Base-by-base conservation (phyloP, 2,797 vertebrate species). In the Sebastiscus albofasciatus region DNA sequence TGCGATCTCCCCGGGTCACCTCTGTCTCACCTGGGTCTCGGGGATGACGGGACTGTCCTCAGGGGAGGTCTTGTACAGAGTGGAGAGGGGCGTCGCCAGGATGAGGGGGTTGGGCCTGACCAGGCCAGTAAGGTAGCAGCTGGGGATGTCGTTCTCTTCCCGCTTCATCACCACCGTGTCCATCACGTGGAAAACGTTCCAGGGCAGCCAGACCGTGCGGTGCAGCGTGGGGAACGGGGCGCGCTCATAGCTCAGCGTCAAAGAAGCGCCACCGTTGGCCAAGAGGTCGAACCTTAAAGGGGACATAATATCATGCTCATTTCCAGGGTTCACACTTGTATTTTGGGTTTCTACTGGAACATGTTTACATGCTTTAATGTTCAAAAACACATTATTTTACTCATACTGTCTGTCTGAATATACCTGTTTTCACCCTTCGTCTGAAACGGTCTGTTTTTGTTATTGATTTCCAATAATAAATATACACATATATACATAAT, bases 101-200 rank as follows among this genome's bases (percentile, higher is more conserved):
- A 99, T 97, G 85, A 97, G 87, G 0, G 98, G 98, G 75, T 95
- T 96, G 75, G 99, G 99, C 85, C 97, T 95, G 87, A 97, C 92
- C 86, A 99, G 97, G 54, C 97, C 98, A 0, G 97, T 99, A 80
- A 99, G 96, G 83, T 99, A 97, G 82, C 99, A 99, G 80, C 97
- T 97, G 87, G 98, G 98, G 77, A 97, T 98, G 93, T 99, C 96
- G 49, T 98, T 99, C 89, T 98, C 96, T 55, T 99, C 97, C 64
- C 97, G 96, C 94, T 97, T 99, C 99, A 99, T 99, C 92, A 99
- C 97, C 39, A 99, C 94, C 0, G 97, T 98, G 84, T 99, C 98
- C 97, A 99, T 98, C 85, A 99, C 98, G 33, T 99, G 97, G 86
- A 98, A 99, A 20, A 99, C 96, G 67, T 97, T 97, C 98, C 98